phyloP scores from a whole-genome alignment of 1,140 invertebrate genomes.

The Lucilia sericata region DNA sequence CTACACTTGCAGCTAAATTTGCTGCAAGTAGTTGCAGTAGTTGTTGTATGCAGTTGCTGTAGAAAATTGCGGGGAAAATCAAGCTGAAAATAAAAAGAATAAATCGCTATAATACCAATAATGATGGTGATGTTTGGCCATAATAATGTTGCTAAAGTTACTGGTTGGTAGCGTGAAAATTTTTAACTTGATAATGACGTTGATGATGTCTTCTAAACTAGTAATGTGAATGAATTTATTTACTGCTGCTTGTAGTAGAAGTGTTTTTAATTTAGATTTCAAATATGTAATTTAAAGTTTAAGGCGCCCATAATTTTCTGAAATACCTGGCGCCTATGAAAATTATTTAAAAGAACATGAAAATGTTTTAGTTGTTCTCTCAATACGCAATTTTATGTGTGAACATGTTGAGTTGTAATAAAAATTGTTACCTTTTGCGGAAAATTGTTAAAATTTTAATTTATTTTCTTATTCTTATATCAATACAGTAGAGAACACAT shows the following conservation, averaged over 20 bases:
- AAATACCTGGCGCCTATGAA: background rate
- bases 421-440: background rate
- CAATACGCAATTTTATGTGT: background rate
- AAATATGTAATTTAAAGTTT: background rate
- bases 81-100: background rate
- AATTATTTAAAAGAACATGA: background rate
- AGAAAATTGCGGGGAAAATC: background rate
- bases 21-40: background rate
- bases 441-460: background rate
- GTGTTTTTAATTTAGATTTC: background rate
- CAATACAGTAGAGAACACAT: background rate
- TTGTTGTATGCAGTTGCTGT: background rate
- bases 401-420: background rate
- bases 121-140: background rate
- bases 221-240: background rate
- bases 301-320: background rate
- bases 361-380: too few relatives aligned
- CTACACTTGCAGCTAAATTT: conserved; percentile 7
- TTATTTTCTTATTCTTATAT: background rate
- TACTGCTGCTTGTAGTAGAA: background rate
- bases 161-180: background rate
- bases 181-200: background rate
- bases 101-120: background rate
- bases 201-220: background rate
- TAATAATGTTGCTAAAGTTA: background rate